These are phyloP conservation scores for Mythimna impura DNA, from an alignment of 2,888 invertebrate genomes.

Conservation along the genomic window DNA sequence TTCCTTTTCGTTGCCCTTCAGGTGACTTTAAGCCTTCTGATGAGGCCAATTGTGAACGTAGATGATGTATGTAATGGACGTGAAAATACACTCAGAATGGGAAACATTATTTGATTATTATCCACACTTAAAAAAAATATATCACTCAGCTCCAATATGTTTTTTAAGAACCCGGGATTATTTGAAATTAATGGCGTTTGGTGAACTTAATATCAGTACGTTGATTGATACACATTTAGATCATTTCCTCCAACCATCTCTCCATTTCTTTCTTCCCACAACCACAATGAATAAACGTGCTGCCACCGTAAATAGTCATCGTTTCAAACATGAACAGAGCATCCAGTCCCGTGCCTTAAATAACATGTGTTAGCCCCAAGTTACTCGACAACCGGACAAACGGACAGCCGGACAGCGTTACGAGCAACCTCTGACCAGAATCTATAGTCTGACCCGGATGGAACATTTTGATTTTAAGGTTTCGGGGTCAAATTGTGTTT, in stretches of 20 bases:
- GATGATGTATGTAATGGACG: too few species aligned
- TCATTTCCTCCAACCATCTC: neutral
- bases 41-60: too few species aligned
- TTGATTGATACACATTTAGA: neutral
- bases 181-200: too few species aligned
- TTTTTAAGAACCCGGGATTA: too few species aligned
- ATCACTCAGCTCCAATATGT: too few species aligned
- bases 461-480: conserved; percentile 39
- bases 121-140: too few species aligned
- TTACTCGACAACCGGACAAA: conserved; percentile 43
- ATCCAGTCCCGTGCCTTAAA: conserved; percentile 26
- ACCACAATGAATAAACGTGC: conserved; percentile 3
- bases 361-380: conserved; percentile 51
- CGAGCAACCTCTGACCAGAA: conserved; percentile 55
- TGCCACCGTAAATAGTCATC: conserved; percentile 34
- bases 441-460: conserved; percentile 38
- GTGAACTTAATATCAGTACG: neutral
- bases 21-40: too few species aligned
- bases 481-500: conserved; percentile 35
- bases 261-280: neutral
- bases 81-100: too few species aligned
- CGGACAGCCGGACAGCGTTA: conserved; percentile 54
- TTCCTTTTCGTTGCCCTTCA: too few species aligned
- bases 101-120: too few species aligned
- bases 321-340: conserved; percentile 46